These are phyloP conservation scores for Nephrocerus scutellatus DNA, from an alignment of 2,888 invertebrate species.

Conservation along the genomic window DNA sequence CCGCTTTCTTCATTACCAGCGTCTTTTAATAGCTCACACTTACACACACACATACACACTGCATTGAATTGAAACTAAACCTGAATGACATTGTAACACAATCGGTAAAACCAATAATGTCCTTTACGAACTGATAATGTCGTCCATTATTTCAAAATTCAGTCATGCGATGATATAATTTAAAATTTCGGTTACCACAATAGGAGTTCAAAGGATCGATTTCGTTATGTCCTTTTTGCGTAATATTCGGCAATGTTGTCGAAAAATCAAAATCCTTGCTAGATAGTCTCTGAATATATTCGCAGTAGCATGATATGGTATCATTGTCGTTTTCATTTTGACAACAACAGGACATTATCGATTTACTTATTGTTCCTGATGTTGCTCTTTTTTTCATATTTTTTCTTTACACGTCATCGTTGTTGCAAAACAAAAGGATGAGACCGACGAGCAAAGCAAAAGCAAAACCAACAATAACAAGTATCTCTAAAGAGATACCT, in stretches of 20 bases:
- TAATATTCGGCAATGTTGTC: too few relatives aligned
- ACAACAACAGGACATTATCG: constrained; percentile 12
- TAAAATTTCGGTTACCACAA: too few relatives aligned
- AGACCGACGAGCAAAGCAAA: constrained; percentile 5
- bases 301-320: constrained; percentile 11
- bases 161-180: too few relatives aligned
- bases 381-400: constrained; percentile 1
- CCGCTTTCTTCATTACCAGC: constrained; percentile 23
- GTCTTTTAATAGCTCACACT: too few relatives aligned
- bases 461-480: too few relatives aligned
- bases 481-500: too few relatives aligned
- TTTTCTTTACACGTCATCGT: constrained; percentile 5
- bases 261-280: too few relatives aligned
- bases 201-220: constrained; percentile 20
- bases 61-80: too few relatives aligned
- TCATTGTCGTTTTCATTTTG: constrained; percentile 13
- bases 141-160: constrained; percentile 10
- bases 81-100: constrained; percentile 16
- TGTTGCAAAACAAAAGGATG: constrained; percentile 12
- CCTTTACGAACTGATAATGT: constrained; percentile 4
- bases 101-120: constrained; percentile 19
- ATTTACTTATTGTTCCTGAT: constrained; percentile 11
- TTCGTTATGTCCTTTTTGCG: constrained; percentile 18
- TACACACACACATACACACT: too few relatives aligned
- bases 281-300: too few relatives aligned